These are phyloP conservation scores for Typhlomys cinereus DNA, from an alignment of 2,113 vertebrate species.

Conservation along the genomic window DNA sequence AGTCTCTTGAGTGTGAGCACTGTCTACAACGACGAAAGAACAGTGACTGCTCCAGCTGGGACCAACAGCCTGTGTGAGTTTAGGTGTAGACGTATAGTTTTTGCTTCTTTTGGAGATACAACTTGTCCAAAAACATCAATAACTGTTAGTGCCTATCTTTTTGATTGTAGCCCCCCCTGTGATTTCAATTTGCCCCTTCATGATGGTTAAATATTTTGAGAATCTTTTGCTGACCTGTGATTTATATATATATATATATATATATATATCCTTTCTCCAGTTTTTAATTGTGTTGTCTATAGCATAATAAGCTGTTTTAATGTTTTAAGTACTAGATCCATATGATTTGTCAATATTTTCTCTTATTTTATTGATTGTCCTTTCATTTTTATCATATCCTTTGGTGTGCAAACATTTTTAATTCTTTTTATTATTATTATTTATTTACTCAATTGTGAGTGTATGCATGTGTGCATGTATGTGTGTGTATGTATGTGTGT, in stretches of 20 bases:
- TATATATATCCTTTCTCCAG: not conserved
- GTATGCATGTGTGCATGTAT: no score
- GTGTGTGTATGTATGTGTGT: no score
- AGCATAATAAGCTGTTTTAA: not conserved
- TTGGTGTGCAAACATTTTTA: not conserved
- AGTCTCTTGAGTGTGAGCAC: no score
- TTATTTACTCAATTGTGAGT: no score
- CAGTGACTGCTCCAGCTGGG: no score
- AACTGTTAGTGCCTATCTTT: not conserved
- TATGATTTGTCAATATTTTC: not conserved
- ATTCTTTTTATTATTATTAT: no score
- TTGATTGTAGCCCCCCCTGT: not conserved
- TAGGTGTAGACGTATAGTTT: not conserved
- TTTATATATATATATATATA: not conserved
- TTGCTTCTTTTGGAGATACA: not conserved
- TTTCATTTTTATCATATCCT: slow-evolving; percentile 24
- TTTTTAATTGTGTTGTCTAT: not conserved
- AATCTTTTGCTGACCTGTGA: not conserved
- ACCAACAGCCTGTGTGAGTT: no score
- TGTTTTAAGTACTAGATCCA: not conserved
- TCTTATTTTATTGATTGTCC: not conserved
- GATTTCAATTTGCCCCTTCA: not conserved
- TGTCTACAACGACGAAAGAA: no score
- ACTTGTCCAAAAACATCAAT: not conserved
- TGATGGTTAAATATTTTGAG: slow-evolving; percentile 7